phyloP scores from a whole-genome alignment of 2,113 vertebrate species.

The Lophius piscatorius region DNA sequence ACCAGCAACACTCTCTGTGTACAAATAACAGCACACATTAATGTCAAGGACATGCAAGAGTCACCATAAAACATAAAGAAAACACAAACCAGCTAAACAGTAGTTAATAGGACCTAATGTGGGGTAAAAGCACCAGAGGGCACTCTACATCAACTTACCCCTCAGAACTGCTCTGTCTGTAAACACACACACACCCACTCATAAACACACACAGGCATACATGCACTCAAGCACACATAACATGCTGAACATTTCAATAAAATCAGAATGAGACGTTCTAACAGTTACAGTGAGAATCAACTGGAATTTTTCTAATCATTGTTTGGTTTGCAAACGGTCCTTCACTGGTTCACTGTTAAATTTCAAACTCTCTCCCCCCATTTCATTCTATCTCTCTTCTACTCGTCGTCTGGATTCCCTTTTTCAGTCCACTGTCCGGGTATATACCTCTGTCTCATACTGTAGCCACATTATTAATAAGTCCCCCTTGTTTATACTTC shows the following conservation, averaged over 20 bases:
- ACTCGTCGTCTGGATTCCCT: too few relatives aligned
- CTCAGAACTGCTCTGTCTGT: constrained; percentile 2
- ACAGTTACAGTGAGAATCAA: constrained; percentile 72
- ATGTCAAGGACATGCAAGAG: background rate
- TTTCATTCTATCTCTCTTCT: constrained; percentile 3
- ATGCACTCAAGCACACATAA: constrained; percentile 34
- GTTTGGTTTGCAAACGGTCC: constrained; percentile 69
- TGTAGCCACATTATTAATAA: constrained; percentile 68
- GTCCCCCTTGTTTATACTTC: constrained; percentile 58
- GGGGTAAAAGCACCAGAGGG: constrained; percentile 76
- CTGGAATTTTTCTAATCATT: constrained; percentile 78
- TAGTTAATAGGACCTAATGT: background rate
- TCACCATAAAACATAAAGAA: background rate
- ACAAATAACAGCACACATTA: background rate
- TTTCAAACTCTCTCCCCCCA: constrained; percentile 55
- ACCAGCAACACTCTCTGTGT: background rate
- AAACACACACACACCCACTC: constrained; percentile 15
- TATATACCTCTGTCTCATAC: constrained; percentile 54
- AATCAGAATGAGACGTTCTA: constrained; percentile 75
- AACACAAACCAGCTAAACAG: too few relatives aligned
- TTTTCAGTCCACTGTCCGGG: background rate
- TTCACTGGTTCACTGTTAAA: constrained; percentile 76
- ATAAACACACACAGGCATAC: constrained; percentile 12
- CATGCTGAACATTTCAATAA: constrained; percentile 71
- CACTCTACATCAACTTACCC: constrained; percentile 69